Evolutionary conservation across 2,797 vertebrate genomes (phyloP).

Genomic region (Bradypodion pumilum): DNA sequence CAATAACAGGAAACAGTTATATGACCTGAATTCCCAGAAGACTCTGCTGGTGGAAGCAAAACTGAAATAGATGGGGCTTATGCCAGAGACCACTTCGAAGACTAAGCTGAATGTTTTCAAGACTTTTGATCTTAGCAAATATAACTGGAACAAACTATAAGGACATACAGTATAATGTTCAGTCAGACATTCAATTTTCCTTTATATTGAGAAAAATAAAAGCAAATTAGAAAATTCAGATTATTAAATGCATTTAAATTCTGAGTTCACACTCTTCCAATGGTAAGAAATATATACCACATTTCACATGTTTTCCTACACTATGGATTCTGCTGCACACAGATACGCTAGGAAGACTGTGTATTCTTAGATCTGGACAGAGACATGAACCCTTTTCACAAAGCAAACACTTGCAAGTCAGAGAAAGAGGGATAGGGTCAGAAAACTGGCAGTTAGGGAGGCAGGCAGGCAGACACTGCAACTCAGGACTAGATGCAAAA

Average conservation of each 20-base stretch:
- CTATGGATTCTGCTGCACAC: background rate
- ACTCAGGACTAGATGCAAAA: background rate
- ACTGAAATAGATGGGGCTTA: background rate
- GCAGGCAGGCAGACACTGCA: background rate
- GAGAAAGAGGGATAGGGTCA: background rate
- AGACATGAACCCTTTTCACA: background rate
- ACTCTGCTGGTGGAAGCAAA: background rate
- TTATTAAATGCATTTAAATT: constrained; percentile 5
- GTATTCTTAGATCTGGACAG: background rate
- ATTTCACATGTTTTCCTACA: background rate
- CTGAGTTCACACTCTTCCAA: background rate
- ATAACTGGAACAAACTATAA: constrained; percentile 42
- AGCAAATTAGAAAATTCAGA: constrained; percentile 41
- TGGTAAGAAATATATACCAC: background rate
- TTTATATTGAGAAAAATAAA: constrained; percentile 49
- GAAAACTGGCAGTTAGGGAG: background rate
- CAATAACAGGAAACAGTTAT: constrained; percentile 37
- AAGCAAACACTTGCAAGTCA: background rate
- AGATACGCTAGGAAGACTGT: too few species aligned
- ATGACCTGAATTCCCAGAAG: background rate
- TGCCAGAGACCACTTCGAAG: constrained; percentile 12
- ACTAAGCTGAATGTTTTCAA: constrained; percentile 30
- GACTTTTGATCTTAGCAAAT: constrained; percentile 42
- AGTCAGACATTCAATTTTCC: constrained; percentile 33
- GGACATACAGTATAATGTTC: constrained; percentile 27